These are phyloP conservation scores for Agriopis aurantiaria DNA, from an alignment of 2,888 invertebrate species.

Conservation along the genomic window DNA sequence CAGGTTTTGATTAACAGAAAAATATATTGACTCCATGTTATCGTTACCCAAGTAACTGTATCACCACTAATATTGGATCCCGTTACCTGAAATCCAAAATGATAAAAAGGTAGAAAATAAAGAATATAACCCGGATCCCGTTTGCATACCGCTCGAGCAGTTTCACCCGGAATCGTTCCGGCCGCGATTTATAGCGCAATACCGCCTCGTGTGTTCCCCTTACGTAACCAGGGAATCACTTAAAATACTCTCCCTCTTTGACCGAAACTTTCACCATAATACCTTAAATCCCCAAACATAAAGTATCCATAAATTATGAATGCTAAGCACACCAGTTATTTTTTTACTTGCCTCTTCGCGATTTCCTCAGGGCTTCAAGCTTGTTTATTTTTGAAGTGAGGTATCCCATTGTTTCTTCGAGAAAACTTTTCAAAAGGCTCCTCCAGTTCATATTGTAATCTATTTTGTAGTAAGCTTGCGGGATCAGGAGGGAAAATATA, in stretches of 20 bases:
- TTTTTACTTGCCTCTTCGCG: constrained; percentile 26
- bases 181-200: constrained; percentile 26
- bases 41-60: neutral
- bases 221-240: constrained; percentile 40
- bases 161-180: neutral
- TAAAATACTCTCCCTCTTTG: constrained; percentile 37
- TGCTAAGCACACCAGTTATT: constrained; percentile 41
- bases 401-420: constrained; percentile 23
- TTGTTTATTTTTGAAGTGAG: constrained; percentile 25
- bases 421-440: constrained; percentile 25
- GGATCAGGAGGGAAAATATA: constrained; percentile 15
- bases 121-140: constrained; percentile 21
- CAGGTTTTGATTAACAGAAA: neutral
- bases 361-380: constrained; percentile 31
- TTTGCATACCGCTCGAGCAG: constrained; percentile 20
- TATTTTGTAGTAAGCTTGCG: constrained; percentile 22
- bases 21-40: neutral
- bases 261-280: constrained; percentile 41
- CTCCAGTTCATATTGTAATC: constrained; percentile 23
- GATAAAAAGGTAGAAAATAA: constrained; percentile 22
- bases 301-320: constrained; percentile 43
- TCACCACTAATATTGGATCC: neutral
- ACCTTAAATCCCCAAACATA: constrained; percentile 39
- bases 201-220: constrained; percentile 21
- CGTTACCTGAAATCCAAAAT: constrained; percentile 2